Percentiles rank a stretch among this genome's conserved stretches.
These are phyloP conservation scores for Limnephilus lunatus DNA, from an alignment of 2,888 invertebrate species.

Conservation along the genomic window DNA sequence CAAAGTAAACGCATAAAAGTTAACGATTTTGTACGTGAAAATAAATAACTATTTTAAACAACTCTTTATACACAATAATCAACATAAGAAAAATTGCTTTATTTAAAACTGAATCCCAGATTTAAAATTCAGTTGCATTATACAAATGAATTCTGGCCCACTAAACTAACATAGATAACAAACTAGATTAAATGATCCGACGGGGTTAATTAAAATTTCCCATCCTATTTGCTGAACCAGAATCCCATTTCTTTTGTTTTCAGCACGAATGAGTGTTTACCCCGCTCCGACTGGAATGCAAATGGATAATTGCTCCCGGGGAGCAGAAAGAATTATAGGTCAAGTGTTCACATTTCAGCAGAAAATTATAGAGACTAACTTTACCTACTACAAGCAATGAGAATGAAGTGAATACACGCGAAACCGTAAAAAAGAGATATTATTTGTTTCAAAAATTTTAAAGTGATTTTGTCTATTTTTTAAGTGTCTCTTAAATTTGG, in stretches of 20 bases:
- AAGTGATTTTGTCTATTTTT: too few relatives aligned
- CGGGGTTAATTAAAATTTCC: conserved; percentile 26
- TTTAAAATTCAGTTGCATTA: background rate
- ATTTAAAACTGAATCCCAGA: background rate
- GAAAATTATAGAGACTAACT: background rate
- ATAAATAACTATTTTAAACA: too few relatives aligned
- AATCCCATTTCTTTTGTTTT: background rate
- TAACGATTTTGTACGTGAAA: too few relatives aligned
- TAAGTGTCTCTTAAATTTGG: too few relatives aligned
- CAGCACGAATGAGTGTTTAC: conserved; percentile 29
- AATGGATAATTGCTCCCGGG: conserved; percentile 28
- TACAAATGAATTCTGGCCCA: background rate
- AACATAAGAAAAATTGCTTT: background rate
- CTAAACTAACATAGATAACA: background rate
- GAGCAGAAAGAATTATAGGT: conserved; percentile 33
- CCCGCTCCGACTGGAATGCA: conserved; percentile 25
- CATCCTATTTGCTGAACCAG: background rate
- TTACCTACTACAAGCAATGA: background rate
- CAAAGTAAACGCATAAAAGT: too few relatives aligned
- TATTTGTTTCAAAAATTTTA: background rate
- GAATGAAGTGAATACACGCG: too few relatives aligned
- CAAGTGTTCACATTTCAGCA: conserved; percentile 37
- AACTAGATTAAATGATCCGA: conserved; percentile 5
- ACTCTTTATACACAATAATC: too few relatives aligned
- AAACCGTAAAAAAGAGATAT: background rate